Evolutionary conservation across 2,797 vertebrate genomes (phyloP).

Genomic region (Karalla daura): DNA sequence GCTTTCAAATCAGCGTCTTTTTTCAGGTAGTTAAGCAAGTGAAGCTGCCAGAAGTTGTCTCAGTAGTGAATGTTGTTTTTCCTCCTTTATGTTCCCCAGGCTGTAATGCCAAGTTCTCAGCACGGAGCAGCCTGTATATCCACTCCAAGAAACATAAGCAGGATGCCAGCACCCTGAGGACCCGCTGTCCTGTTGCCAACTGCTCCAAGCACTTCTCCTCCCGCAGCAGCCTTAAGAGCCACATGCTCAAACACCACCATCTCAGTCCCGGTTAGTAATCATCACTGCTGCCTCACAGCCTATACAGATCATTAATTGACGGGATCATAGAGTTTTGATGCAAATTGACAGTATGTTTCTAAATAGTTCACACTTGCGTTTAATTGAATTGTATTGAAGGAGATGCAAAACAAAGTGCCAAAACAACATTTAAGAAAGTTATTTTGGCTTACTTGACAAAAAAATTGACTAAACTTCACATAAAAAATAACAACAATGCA

Average conservation of each 20-base stretch:
- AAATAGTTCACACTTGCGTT: too few species aligned
- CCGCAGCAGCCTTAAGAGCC: constrained; percentile 94
- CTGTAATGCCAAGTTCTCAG: constrained; percentile 95
- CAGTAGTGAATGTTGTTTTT: not conserved
- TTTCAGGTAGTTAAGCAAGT: not conserved
- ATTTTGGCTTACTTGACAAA: not conserved
- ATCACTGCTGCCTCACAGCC: not conserved
- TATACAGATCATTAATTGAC: too few species aligned
- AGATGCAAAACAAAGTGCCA: not conserved
- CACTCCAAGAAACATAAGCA: constrained; percentile 98
- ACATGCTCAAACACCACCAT: constrained; percentile 95
- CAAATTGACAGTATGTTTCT: too few species aligned
- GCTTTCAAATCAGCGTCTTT: too few species aligned
- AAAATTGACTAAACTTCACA: too few species aligned
- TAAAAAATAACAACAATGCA: too few species aligned
- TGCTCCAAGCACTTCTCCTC: constrained; percentile 95
- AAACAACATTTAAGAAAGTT: not conserved
- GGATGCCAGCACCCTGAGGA: constrained; percentile 88
- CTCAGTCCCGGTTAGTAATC: constrained; percentile 87
- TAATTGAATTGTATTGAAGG: too few species aligned
- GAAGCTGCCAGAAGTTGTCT: not conserved
- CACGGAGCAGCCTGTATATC: constrained; percentile 97
- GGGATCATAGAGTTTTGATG: too few species aligned
- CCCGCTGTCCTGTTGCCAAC: constrained; percentile 91
- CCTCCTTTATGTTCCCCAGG: constrained; percentile 77